A percentile compares a stretch with the other conserved stretches of the same genome.
These are phyloP conservation scores for Bubo bubo DNA, from an alignment of 2,113 vertebrate species.

Conservation along the genomic window DNA sequence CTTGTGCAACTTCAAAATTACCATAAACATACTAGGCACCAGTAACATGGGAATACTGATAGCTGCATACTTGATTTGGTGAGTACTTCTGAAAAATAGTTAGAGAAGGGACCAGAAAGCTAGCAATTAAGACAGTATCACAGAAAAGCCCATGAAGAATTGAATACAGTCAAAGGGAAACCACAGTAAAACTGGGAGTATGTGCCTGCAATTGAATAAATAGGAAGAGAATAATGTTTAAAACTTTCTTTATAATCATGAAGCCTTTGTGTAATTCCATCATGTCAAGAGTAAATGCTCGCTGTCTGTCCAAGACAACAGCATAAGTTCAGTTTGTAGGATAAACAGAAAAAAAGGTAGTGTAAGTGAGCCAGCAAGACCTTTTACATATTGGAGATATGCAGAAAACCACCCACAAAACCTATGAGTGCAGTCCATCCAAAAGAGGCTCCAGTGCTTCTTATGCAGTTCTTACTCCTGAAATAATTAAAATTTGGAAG, in stretches of 20 bases:
- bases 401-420: not conserved
- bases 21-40: not conserved
- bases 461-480: not conserved
- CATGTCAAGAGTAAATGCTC: not conserved
- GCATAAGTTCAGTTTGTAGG: not conserved
- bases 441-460: not conserved
- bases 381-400: not conserved
- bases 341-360: not conserved
- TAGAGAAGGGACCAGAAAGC: not conserved
- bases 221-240: not conserved
- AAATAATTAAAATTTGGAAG: not conserved
- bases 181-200: not conserved
- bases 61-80: not conserved
- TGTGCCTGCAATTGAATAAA: not conserved
- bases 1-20: not conserved
- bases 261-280: not conserved
- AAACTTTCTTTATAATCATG: not conserved
- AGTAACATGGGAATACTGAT: not conserved
- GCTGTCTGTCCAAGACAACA: not conserved
- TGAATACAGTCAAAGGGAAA: not conserved
- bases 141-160: not conserved
- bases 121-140: not conserved
- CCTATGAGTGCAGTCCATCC: not conserved
- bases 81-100: not conserved
- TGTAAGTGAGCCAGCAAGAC: not conserved